Conservation (phyloP, 2,888 invertebrate genomes). For the Tipula vernalis region DNA sequence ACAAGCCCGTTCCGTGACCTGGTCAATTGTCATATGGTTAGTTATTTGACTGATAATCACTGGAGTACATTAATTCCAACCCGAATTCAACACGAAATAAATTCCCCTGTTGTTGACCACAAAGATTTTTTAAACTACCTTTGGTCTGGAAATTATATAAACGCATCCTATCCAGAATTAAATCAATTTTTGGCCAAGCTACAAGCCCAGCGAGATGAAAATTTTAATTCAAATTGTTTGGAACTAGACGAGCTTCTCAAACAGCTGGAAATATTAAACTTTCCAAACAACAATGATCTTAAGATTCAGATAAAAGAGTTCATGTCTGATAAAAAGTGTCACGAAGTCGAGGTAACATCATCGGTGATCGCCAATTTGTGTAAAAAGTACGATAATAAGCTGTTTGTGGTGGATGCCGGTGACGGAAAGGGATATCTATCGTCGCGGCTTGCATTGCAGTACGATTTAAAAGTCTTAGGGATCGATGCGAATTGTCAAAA, state of each 20-base stretch:
- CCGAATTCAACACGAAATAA: slow-evolving; percentile 40
- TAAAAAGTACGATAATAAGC: slow-evolving; percentile 19
- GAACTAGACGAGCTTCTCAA: slow-evolving; percentile 33
- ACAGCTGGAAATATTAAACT: slow-evolving; percentile 23
- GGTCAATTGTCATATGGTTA: slow-evolving; percentile 67
- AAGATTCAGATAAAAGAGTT: slow-evolving; percentile 47
- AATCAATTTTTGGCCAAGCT: background rate
- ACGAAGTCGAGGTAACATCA: slow-evolving; percentile 63
- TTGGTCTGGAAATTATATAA: slow-evolving; percentile 30
- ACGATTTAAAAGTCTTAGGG: slow-evolving; percentile 61
- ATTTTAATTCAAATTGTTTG: slow-evolving; percentile 35
- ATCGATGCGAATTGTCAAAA: slow-evolving; percentile 63
- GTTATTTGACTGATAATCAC: slow-evolving; percentile 52
- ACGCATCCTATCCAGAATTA: slow-evolving; percentile 7
- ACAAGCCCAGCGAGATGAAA: background rate
- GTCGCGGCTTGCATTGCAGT: slow-evolving; percentile 55
- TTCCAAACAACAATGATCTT: slow-evolving; percentile 24
- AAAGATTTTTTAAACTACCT: slow-evolving; percentile 35
- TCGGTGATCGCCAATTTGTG: slow-evolving; percentile 43
- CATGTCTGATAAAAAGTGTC: slow-evolving; percentile 68
- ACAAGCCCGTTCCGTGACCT: slow-evolving; percentile 47
- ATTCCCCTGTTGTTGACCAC: slow-evolving; percentile 31
- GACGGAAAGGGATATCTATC: slow-evolving; percentile 83
- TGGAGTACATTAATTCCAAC: slow-evolving; percentile 49
- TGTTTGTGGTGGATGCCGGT: slow-evolving; percentile 66